Conservation (phyloP, 1,140 invertebrate species). For the Meloidogyne floridensis region DNA sequence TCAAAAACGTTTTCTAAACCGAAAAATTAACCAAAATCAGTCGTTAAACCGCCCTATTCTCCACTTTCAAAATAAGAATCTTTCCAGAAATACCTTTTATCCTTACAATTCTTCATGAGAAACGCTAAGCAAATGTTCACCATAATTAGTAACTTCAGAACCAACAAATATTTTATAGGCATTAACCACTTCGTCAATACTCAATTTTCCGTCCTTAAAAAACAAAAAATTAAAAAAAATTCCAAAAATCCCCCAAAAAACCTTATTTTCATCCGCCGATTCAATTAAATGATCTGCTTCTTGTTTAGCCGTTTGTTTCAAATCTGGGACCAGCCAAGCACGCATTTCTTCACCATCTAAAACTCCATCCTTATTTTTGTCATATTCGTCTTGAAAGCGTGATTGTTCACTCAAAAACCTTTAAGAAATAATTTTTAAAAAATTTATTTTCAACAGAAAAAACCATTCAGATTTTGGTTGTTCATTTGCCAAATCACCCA, state of each 20-base stretch:
- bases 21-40: too few relatives aligned
- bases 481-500: slow-evolving; percentile 59
- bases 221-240: background rate
- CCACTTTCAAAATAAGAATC: too few relatives aligned
- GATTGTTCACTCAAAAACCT: slow-evolving; percentile 80
- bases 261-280: slow-evolving; percentile 81
- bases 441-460: background rate
- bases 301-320: slow-evolving; percentile 81
- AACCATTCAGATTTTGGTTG: slow-evolving; percentile 76
- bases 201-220: slow-evolving; percentile 75
- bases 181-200: slow-evolving; percentile 81
- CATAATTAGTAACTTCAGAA: slow-evolving; percentile 92
- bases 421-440: slow-evolving; percentile 66
- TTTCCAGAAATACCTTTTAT: background rate
- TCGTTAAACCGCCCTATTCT: too few relatives aligned
- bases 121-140: slow-evolving; percentile 81
- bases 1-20: too few relatives aligned
- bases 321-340: slow-evolving; percentile 87
- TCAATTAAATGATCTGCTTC: slow-evolving; percentile 89
- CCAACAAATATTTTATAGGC: slow-evolving; percentile 91
- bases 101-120: slow-evolving; percentile 65
- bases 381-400: slow-evolving; percentile 85
- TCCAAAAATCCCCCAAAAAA: background rate
- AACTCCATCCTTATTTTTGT: slow-evolving; percentile 82
- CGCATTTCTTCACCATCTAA: slow-evolving; percentile 80